A percentile compares a stretch with the other conserved stretches of the same genome.
phyloP scores from a whole-genome alignment of 2,888 invertebrate genomes.

The Troides helena region DNA sequence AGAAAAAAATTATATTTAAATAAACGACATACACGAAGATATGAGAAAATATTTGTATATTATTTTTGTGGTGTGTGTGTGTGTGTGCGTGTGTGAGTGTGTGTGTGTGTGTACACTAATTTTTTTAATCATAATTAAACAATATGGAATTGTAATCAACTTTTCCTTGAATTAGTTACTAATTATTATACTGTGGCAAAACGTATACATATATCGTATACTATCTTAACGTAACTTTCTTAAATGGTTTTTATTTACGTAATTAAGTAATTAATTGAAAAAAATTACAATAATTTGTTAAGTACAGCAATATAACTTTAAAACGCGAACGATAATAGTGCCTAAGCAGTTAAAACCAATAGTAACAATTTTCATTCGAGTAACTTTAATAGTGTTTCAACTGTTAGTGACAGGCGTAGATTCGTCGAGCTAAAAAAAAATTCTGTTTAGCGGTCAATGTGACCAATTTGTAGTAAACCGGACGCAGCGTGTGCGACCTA shows the following conservation, averaged over 20 bases:
- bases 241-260: conserved; percentile 11
- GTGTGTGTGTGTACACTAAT: not conserved
- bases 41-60: no score
- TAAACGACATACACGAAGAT: no score
- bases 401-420: conserved; percentile 29
- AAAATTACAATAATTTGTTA: not conserved
- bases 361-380: not conserved
- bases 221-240: conserved; percentile 9
- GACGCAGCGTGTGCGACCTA: conserved; percentile 64
- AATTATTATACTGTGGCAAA: conserved; percentile 19
- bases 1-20: no score
- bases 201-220: not conserved
- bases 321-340: not conserved
- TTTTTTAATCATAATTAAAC: not conserved
- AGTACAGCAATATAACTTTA: not conserved
- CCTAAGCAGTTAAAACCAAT: not conserved
- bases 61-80: no score
- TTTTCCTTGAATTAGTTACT: conserved; percentile 18
- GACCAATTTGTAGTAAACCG: conserved; percentile 74
- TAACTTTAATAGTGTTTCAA: not conserved
- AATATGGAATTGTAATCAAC: not conserved
- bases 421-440: conserved; percentile 46
- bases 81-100: no score
- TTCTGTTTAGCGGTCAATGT: conserved; percentile 74
- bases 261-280: not conserved